Percentiles rank a stretch among this genome's conserved stretches.
phyloP scores from a whole-genome alignment of 2,888 invertebrate species.

The Thymelicus acteon region DNA sequence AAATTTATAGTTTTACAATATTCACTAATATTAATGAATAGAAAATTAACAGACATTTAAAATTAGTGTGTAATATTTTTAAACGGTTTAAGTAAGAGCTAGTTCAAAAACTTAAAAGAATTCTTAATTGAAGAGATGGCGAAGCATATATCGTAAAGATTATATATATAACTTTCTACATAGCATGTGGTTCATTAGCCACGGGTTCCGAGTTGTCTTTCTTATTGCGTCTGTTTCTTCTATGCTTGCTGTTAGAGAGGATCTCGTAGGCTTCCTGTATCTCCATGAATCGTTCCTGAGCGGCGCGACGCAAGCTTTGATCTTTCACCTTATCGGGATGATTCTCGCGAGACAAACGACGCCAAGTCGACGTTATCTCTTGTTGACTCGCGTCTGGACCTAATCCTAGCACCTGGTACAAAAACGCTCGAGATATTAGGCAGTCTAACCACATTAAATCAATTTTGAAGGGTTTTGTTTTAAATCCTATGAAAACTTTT shows the following conservation, averaged over 20 bases:
- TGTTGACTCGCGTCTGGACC: constrained; percentile 92
- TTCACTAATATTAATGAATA: too few relatives aligned
- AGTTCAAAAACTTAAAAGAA: too few relatives aligned
- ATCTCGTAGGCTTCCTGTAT: constrained; percentile 97
- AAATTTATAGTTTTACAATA: too few relatives aligned
- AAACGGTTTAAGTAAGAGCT: too few relatives aligned
- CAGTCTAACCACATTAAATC: too few relatives aligned
- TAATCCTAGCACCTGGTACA: constrained; percentile 87
- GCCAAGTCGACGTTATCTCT: constrained; percentile 93
- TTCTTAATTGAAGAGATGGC: too few relatives aligned
- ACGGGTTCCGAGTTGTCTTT: constrained; percentile 83
- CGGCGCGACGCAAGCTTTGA: constrained; percentile 86
- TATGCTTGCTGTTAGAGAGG: constrained; percentile 92
- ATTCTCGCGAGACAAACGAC: constrained; percentile 91
- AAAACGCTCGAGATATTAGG: not conserved
- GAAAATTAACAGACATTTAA: too few relatives aligned
- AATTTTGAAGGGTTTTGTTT: too few relatives aligned
- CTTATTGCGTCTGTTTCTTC: constrained; percentile 90
- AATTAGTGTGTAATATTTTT: too few relatives aligned
- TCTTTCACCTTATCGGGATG: constrained; percentile 97
- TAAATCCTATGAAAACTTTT: too few relatives aligned
- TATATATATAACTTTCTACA: not conserved
- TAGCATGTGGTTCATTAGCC: constrained; percentile 9
- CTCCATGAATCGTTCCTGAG: constrained; percentile 95
- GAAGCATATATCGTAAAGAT: too few relatives aligned